A percentile compares a stretch with the other conserved stretches of the same genome.
phyloP scores from a whole-genome alignment of 2,888 invertebrate species.

The Glyphotaelius pellucidus region DNA sequence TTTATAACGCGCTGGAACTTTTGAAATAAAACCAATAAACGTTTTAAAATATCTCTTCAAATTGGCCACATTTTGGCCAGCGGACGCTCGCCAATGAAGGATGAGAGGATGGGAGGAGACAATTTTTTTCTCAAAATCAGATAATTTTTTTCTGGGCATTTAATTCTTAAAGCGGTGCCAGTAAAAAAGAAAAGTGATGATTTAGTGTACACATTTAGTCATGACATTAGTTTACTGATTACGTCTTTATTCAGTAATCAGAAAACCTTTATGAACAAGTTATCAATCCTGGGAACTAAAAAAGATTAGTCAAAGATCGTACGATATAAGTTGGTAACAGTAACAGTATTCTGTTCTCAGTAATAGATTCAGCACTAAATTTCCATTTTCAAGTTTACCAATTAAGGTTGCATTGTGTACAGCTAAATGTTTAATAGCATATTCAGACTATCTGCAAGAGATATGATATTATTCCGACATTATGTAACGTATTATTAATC shows the following conservation, averaged over 20 bases:
- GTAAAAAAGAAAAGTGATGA: too few relatives aligned
- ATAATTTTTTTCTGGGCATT: too few relatives aligned
- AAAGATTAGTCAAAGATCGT: not conserved
- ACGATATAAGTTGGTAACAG: not conserved
- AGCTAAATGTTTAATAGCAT: conserved; percentile 2
- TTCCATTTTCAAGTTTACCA: not conserved
- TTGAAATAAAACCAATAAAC: too few relatives aligned
- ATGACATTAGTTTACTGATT: not conserved
- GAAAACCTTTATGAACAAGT: not conserved
- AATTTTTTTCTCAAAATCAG: too few relatives aligned
- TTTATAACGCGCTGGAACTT: too few relatives aligned
- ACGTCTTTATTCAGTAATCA: not conserved
- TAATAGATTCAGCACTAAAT: conserved; percentile 2
- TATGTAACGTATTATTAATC: not conserved
- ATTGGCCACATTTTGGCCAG: too few relatives aligned
- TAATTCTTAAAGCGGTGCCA: too few relatives aligned
- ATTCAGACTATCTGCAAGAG: not conserved
- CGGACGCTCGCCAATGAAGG: too few relatives aligned
- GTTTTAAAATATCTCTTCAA: too few relatives aligned
- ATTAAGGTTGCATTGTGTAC: not conserved
- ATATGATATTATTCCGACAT: not conserved
- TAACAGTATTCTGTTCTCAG: not conserved
- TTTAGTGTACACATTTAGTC: not conserved
- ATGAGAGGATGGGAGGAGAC: too few relatives aligned
- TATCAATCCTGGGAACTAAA: not conserved